Evolutionary conservation across 2,888 invertebrate genomes (phyloP).

Genomic region (Noctua comes): DNA sequence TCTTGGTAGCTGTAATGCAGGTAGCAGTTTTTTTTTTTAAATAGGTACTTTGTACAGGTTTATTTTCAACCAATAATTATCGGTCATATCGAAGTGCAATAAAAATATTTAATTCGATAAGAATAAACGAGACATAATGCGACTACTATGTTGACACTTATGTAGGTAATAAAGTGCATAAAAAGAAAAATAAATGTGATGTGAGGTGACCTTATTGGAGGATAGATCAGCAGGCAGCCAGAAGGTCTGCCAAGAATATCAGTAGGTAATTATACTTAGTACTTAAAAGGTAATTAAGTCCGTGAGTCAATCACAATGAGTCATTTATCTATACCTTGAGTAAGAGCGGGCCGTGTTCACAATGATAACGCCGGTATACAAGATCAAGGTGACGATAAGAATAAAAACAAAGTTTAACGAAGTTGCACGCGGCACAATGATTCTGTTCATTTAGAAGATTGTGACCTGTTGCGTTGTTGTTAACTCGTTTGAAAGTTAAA

Average conservation of each 20-base stretch:
- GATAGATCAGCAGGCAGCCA: background rate
- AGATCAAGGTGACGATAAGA: constrained; percentile 59
- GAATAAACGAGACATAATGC: background rate
- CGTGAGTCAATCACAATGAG: constrained; percentile 13
- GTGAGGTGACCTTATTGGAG: background rate
- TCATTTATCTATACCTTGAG: constrained; percentile 9
- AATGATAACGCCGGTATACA: constrained; percentile 41
- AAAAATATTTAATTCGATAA: background rate
- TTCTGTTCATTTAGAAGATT: constrained; percentile 19
- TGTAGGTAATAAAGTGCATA: background rate
- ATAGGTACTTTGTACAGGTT: background rate
- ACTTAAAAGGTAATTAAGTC: constrained; percentile 15
- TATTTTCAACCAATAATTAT: constrained; percentile 1
- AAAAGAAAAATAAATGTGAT: too few relatives aligned
- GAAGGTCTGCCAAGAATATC: constrained; percentile 12
- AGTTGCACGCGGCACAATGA: constrained; percentile 32
- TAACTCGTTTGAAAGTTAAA: background rate
- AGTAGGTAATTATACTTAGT: background rate
- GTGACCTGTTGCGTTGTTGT: constrained; percentile 1
- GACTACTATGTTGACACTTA: background rate
- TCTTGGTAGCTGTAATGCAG: background rate
- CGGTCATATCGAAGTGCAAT: background rate
- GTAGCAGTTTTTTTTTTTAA: background rate
- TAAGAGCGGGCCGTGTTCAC: constrained; percentile 20
- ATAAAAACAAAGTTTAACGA: constrained; percentile 26